Evolutionary conservation across 2,888 invertebrate species (phyloP).

Genomic region (Rhyacophila evoluta): DNA sequence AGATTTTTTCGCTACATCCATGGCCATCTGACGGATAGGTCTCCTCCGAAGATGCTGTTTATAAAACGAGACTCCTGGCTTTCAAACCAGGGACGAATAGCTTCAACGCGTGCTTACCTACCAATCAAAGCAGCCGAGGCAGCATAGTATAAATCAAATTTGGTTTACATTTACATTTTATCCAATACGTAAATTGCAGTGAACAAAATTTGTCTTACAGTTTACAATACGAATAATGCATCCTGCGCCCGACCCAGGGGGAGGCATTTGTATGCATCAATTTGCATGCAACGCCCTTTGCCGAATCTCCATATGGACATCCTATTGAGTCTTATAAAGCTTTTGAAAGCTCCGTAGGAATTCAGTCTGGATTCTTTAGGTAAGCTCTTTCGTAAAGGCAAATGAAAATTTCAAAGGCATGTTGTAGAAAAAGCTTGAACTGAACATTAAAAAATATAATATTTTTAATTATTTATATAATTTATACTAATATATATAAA

Average conservation of each 20-base stretch:
- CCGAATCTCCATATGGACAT: conserved; percentile 8
- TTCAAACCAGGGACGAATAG: too few species aligned
- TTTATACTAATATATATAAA: too few species aligned
- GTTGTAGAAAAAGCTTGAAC: neutral
- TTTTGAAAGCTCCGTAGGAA: neutral
- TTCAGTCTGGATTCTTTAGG: neutral
- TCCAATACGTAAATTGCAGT: conserved; percentile 6
- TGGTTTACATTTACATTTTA: neutral
- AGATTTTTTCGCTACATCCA: too few species aligned
- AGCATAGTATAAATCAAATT: too few species aligned
- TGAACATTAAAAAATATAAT: neutral
- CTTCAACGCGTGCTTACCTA: too few species aligned
- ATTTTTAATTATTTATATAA: too few species aligned
- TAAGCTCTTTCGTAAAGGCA: neutral
- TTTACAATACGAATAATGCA: neutral
- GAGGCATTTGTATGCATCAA: conserved; percentile 5
- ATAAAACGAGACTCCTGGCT: too few species aligned
- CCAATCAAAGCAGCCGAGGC: too few species aligned
- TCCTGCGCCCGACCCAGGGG: neutral
- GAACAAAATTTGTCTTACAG: neutral
- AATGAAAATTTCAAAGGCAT: neutral
- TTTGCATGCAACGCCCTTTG: conserved; percentile 15
- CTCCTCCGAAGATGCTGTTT: too few species aligned
- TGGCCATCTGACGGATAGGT: too few species aligned
- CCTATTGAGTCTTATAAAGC: neutral